Conservation (phyloP, 1,140 invertebrate species). For the Apis cerana region DNA sequence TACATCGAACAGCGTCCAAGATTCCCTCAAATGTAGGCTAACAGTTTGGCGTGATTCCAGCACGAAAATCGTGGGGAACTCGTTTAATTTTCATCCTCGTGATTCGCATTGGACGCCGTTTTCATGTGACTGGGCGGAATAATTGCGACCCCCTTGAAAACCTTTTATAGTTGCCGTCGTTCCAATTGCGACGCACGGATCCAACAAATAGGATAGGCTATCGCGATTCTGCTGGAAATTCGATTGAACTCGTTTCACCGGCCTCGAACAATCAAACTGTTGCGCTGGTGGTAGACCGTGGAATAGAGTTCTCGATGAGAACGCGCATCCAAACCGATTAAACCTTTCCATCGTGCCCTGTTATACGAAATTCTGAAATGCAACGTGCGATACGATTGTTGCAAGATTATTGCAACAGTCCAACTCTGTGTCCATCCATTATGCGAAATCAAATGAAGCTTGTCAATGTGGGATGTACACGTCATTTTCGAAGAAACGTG, state of each 20-base stretch:
- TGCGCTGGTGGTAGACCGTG: background rate
- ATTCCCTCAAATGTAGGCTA: slow-evolving; percentile 6
- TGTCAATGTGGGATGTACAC: too few relatives aligned
- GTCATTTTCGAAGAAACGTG: too few relatives aligned
- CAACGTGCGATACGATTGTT: too few relatives aligned
- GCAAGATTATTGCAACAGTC: too few relatives aligned
- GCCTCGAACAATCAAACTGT: background rate
- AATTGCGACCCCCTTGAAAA: slow-evolving; percentile 18
- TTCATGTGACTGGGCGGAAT: slow-evolving; percentile 19
- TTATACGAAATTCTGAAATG: too few relatives aligned
- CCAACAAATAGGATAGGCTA: background rate
- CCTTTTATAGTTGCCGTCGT: slow-evolving; percentile 3
- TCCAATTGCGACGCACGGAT: background rate
- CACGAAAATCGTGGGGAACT: background rate
- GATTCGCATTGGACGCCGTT: background rate
- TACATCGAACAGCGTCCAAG: background rate
- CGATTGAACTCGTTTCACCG: slow-evolving; percentile 17
- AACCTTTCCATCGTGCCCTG: background rate
- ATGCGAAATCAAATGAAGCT: too few relatives aligned
- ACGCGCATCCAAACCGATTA: background rate
- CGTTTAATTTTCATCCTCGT: slow-evolving; percentile 41
- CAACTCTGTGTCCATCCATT: too few relatives aligned
- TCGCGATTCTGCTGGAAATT: slow-evolving; percentile 26
- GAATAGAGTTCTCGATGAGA: background rate
- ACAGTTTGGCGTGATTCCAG: slow-evolving; percentile 13